Evolutionary conservation across 2,113 vertebrate genomes (phyloP).

Genomic region (Lynx canadensis): DNA sequence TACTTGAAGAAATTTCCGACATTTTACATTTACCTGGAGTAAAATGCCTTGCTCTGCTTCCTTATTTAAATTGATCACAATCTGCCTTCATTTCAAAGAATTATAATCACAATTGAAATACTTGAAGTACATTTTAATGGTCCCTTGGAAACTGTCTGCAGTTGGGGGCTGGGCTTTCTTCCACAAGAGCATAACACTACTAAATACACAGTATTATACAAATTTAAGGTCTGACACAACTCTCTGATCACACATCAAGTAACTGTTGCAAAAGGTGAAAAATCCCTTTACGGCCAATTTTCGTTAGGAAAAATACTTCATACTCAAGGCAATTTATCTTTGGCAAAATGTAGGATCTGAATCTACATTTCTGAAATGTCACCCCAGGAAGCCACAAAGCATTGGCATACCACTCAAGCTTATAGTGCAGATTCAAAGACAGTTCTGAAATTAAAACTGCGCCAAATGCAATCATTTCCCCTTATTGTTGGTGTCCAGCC

Average conservation of each 20-base stretch:
- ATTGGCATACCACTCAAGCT: constrained; percentile 22
- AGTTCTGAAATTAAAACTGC: constrained; percentile 69
- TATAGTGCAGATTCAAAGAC: constrained; percentile 55
- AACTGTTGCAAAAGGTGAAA: constrained; percentile 38
- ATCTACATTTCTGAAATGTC: constrained; percentile 62
- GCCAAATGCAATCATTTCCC: constrained; percentile 63
- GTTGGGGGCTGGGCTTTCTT: not conserved
- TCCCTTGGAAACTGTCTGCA: not conserved
- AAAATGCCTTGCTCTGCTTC: constrained; percentile 34
- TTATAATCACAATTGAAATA: constrained; percentile 19
- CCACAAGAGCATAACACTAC: not conserved
- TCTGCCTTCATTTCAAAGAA: constrained; percentile 34
- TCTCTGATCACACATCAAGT: not conserved
- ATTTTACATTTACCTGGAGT: not conserved
- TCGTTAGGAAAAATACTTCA: constrained; percentile 54
- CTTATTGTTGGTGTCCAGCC: constrained; percentile 61
- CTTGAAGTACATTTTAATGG: not conserved
- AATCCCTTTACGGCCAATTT: constrained; percentile 37
- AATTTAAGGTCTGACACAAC: not conserved
- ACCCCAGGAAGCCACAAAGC: constrained; percentile 58
- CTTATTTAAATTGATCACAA: constrained; percentile 8
- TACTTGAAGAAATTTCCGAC: not conserved
- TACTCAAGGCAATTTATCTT: constrained; percentile 59
- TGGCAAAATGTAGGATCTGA: constrained; percentile 55
- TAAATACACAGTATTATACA: not conserved